Evolutionary conservation across 92 coral and sea anemone species (phyloP), one percentile per base, ranked within the genome.

Genomic region (Palythoa grandis): DNA sequence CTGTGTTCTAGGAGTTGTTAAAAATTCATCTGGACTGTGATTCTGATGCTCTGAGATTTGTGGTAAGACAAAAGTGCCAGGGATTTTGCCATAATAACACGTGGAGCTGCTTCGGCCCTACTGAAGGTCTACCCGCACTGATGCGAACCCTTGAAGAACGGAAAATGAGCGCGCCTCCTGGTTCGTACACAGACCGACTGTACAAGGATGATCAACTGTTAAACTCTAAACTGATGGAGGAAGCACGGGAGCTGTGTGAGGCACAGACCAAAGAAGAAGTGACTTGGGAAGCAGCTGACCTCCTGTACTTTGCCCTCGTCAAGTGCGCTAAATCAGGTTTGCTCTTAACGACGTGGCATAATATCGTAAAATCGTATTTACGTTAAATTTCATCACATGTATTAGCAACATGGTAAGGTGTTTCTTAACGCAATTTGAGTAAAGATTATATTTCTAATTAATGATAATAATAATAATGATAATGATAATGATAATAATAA

Each of bases 271-370:
- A 85, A 78, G 91, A 89, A 6, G 89, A 89, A 15, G 87, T 89
- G 13, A 78, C 72, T 2, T 77, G 82, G 86, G 91, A 89, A 82
- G 91, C 91, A 53, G 91, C 91, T 37, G 91, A 89, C 78, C 82
- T 89, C 57, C 40, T 89, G 19, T 89, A 89, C 79, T 89, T 89
- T 63, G 88, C 89, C 57, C 76, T 89, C 37, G 91, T 85, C 52
- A 89, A 89, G 75, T 89, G 91, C 29, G 85, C 91, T 54, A 89
- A 89, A 69, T 86, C 89, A 84, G 91, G 91, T 89, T 52, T 19
- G 77, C 25, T 75, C 10, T 23, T 37, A 2, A 15, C 47, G 16
- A 14, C 11, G 54, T 4, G 1, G 11, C 11, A 12, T 56, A 16
- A 56, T 12, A 9, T 56, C 50, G 9, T 43, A 5, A 8, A 5